Conservation (phyloP, 2,797 vertebrate species). For the Spheniscus humboldti region DNA sequence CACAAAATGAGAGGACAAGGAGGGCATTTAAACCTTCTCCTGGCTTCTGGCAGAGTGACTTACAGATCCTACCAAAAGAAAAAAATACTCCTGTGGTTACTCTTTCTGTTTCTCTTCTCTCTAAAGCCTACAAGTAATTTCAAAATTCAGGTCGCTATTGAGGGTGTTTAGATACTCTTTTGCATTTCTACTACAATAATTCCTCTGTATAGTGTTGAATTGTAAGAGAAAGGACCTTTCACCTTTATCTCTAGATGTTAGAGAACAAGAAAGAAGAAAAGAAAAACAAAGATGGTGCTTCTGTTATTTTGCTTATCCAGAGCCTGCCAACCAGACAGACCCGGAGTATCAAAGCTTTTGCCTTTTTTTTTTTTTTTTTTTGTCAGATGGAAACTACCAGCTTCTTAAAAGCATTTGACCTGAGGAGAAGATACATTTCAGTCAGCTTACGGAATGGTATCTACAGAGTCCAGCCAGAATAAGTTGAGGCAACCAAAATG, state of each 20-base stretch:
- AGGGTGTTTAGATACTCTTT: background rate
- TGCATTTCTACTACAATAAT: background rate
- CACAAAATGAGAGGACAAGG: background rate
- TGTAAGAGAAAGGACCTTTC: background rate
- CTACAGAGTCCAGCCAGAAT: slow-evolving; percentile 12
- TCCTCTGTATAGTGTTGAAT: background rate
- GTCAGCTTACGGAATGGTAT: slow-evolving; percentile 4
- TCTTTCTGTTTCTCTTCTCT: background rate
- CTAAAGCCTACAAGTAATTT: background rate
- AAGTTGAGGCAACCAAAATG: slow-evolving; percentile 14
- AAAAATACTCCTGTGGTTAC: background rate
- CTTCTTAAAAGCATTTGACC: slow-evolving; percentile 50
- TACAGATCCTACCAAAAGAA: background rate
- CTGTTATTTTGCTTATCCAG: slow-evolving; percentile 15
- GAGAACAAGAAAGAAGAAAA: background rate
- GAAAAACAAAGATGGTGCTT: background rate
- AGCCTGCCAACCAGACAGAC: background rate
- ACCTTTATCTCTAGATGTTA: background rate
- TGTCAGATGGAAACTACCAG: background rate
- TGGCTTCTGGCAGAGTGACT: background rate
- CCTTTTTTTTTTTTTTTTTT: background rate
- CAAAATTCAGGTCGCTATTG: background rate
- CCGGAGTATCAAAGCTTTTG: slow-evolving; percentile 38
- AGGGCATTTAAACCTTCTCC: background rate
- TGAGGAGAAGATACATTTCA: slow-evolving; percentile 46